Evolutionary conservation across 2,888 invertebrate species (phyloP).

Genomic region (Drosophila setosimentum): DNA sequence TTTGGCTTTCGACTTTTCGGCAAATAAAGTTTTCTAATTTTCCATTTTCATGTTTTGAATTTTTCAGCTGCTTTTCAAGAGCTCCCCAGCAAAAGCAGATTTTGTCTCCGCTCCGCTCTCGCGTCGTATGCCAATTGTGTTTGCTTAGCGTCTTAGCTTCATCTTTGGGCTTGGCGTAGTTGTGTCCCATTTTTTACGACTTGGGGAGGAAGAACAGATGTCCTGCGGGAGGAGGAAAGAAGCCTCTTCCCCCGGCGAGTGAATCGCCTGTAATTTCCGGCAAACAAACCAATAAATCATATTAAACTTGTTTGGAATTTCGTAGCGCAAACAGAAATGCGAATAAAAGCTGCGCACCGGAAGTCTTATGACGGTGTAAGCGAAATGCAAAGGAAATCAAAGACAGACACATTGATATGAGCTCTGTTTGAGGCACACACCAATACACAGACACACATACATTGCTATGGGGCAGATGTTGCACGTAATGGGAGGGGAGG

Average conservation of each 20-base stretch:
- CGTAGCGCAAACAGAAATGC: slow-evolving; percentile 46
- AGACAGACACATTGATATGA: slow-evolving; percentile 63
- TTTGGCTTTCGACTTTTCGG: slow-evolving; percentile 34
- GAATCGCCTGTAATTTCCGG: slow-evolving; percentile 81
- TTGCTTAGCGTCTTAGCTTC: slow-evolving; percentile 53
- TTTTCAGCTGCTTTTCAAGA: slow-evolving; percentile 63
- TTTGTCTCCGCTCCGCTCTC: slow-evolving; percentile 34
- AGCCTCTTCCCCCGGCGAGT: slow-evolving; percentile 25
- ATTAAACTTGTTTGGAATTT: slow-evolving; percentile 75
- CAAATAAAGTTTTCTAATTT: slow-evolving; percentile 83
- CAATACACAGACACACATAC: not conserved
- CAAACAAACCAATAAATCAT: slow-evolving; percentile 84
- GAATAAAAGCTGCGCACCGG: slow-evolving; percentile 69
- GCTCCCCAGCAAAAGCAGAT: slow-evolving; percentile 38
- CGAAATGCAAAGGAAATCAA: slow-evolving; percentile 61
- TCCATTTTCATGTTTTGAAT: slow-evolving; percentile 80
- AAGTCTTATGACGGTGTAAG: slow-evolving; percentile 57
- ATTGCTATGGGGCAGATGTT: not conserved
- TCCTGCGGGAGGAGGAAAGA: slow-evolving; percentile 22
- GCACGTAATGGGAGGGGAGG: not conserved
- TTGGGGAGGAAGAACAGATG: slow-evolving; percentile 42
- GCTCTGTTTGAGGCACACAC: not conserved
- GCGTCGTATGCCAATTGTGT: slow-evolving; percentile 72
- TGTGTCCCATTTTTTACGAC: slow-evolving; percentile 34
- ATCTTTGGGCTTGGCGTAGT: slow-evolving; percentile 12